Conservation (phyloP, 2,113 vertebrate species). For the Cyanoramphus novaezelandiae region DNA sequence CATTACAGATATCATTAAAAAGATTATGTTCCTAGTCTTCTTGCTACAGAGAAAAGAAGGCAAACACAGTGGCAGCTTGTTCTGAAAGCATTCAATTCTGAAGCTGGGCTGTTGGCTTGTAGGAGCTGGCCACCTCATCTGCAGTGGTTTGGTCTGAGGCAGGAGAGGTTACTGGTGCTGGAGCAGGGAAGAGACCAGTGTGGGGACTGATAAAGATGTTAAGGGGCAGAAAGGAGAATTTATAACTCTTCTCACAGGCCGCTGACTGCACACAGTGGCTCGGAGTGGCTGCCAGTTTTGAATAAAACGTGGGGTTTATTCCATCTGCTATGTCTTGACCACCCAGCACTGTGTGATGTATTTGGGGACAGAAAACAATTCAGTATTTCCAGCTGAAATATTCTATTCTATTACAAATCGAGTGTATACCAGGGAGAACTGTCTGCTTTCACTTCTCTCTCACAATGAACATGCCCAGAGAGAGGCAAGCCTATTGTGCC, state of each 20-base stretch:
- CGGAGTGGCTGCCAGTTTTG: neutral
- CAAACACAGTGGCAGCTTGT: rapidly evolving
- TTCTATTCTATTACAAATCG: neutral
- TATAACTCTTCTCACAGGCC: neutral
- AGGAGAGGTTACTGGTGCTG: neutral
- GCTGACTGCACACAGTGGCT: neutral
- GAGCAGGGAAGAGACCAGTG: neutral
- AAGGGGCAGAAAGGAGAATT: neutral
- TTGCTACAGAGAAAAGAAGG: neutral
- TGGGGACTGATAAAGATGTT: neutral
- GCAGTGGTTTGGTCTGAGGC: neutral
- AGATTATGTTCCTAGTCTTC: neutral
- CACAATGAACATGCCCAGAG: neutral
- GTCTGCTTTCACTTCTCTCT: neutral
- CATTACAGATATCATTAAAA: neutral
- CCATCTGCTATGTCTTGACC: neutral
- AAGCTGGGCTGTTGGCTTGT: neutral
- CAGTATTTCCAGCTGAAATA: neutral
- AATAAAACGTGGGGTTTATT: neutral
- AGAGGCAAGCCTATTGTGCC: neutral
- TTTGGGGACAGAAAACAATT: neutral
- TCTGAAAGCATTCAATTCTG: neutral
- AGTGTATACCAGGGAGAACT: neutral
- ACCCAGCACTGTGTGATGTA: rapidly evolving
- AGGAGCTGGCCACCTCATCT: neutral